phyloP scores from a whole-genome alignment of 2,888 invertebrate species.

The Coenonympha arcania region DNA sequence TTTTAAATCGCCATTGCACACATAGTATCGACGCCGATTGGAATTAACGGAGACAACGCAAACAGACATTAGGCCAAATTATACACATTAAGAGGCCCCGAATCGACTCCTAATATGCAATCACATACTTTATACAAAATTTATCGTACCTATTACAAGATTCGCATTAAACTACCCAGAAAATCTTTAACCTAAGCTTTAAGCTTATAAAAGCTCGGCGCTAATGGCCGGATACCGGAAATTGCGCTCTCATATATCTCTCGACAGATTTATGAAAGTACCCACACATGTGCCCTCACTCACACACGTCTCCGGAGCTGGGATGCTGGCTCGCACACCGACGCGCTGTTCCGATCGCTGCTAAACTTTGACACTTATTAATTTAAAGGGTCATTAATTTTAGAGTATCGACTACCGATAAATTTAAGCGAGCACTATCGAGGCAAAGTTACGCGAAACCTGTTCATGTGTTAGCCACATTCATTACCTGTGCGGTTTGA shows the following conservation, averaged over 20 bases:
- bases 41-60: conserved; percentile 35
- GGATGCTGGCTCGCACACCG: conserved; percentile 35
- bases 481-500: conserved; percentile 13
- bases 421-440: conserved; percentile 32
- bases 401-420: conserved; percentile 44
- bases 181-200: conserved; percentile 76
- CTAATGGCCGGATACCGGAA: conserved; percentile 92
- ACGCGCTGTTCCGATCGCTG: conserved; percentile 33
- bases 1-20: conserved; percentile 20
- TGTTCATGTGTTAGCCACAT: conserved; percentile 20
- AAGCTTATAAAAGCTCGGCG: conserved; percentile 79
- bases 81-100: conserved; percentile 72
- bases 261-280: conserved; percentile 92
- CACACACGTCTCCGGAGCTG: conserved; percentile 39
- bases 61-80: conserved; percentile 70
- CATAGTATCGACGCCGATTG: conserved; percentile 26
- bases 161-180: conserved; percentile 75
- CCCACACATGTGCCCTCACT: conserved; percentile 71
- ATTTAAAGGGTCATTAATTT: conserved; percentile 68
- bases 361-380: conserved; percentile 69
- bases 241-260: conserved; percentile 93
- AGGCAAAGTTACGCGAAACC: conserved; percentile 18
- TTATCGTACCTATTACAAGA: conserved; percentile 75
- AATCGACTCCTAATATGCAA: conserved; percentile 73
- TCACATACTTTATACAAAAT: conserved; percentile 74